phyloP scores from a whole-genome alignment of 1,140 invertebrate genomes.

The Drosophila lacteicornis region DNA sequence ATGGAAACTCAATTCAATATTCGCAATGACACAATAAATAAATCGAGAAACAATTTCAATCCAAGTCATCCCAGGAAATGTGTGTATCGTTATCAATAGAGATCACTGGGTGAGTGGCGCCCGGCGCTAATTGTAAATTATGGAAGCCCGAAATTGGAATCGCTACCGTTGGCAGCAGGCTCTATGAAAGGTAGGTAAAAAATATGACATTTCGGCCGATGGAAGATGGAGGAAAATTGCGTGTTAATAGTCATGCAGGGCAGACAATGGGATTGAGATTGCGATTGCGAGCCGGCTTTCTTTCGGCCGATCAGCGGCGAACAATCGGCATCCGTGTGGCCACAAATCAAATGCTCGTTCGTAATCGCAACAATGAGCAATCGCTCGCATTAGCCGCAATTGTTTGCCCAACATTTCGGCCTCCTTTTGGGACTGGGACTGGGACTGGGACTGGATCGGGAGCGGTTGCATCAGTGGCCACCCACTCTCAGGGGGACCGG shows the following conservation, averaged over 20 bases:
- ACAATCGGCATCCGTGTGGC: constrained; percentile 65
- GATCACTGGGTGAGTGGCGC: constrained; percentile 73
- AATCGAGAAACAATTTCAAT: constrained; percentile 66
- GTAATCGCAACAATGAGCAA: constrained; percentile 66
- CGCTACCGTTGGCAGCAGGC: constrained; percentile 50
- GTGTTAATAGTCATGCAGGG: constrained; percentile 69
- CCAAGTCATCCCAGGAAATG: constrained; percentile 41
- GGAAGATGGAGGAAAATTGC: constrained; percentile 59
- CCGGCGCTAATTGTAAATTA: constrained; percentile 63
- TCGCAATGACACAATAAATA: constrained; percentile 75
- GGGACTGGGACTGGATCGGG: constrained; percentile 9
- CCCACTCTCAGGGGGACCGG: constrained; percentile 39
- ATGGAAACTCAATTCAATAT: constrained; percentile 56
- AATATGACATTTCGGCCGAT: constrained; percentile 62
- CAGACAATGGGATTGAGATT: constrained; percentile 50
- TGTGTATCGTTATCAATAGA: constrained; percentile 57
- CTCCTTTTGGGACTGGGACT: constrained; percentile 25
- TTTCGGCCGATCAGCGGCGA: constrained; percentile 51
- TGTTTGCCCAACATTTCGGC: constrained; percentile 62
- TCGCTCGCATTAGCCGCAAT: constrained; percentile 72
- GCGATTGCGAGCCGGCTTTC: constrained; percentile 39
- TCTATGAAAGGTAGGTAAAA: constrained; percentile 15
- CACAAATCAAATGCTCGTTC: constrained; percentile 74
- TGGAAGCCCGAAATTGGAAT: constrained; percentile 29
- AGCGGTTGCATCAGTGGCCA: constrained; percentile 41